Evolutionary conservation across 2,888 invertebrate species (phyloP).

Genomic region (Cyrtodaria siliqua): DNA sequence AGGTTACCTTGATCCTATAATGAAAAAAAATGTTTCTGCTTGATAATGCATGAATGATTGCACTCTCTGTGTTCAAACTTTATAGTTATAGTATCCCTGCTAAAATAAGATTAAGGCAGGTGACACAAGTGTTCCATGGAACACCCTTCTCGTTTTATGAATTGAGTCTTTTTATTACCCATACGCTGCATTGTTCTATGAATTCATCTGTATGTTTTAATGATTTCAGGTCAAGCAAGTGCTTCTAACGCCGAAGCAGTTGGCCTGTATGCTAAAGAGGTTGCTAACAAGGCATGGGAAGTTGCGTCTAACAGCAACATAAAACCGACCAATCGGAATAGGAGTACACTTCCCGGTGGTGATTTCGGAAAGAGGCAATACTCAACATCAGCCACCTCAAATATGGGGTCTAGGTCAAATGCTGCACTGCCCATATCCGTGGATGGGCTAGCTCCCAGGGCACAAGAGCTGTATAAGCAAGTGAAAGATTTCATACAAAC

Average conservation of each 20-base stretch:
- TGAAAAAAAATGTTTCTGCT: too few relatives aligned
- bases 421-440: conserved; percentile 82
- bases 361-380: conserved; percentile 53
- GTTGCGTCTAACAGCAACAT: conserved; percentile 73
- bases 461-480: conserved; percentile 80
- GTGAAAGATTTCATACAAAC: conserved; percentile 85
- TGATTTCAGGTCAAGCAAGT: conserved; percentile 80
- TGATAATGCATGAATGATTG: too few relatives aligned
- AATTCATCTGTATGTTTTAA: neutral
- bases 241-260: conserved; percentile 76
- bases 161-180: too few relatives aligned
- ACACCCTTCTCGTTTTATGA: too few relatives aligned
- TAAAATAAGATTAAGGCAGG: too few relatives aligned
- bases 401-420: conserved; percentile 20
- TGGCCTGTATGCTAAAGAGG: conserved; percentile 69
- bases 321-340: conserved; percentile 57
- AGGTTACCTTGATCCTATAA: too few relatives aligned
- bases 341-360: conserved; percentile 17
- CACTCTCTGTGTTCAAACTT: too few relatives aligned
- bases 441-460: conserved; percentile 82
- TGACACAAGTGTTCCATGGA: too few relatives aligned
- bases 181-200: too few relatives aligned
- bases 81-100: too few relatives aligned
- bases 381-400: conserved; percentile 56
- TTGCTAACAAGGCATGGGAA: conserved; percentile 79